phyloP scores from a whole-genome alignment of 2,888 invertebrate genomes.

The Cistogaster globosa region DNA sequence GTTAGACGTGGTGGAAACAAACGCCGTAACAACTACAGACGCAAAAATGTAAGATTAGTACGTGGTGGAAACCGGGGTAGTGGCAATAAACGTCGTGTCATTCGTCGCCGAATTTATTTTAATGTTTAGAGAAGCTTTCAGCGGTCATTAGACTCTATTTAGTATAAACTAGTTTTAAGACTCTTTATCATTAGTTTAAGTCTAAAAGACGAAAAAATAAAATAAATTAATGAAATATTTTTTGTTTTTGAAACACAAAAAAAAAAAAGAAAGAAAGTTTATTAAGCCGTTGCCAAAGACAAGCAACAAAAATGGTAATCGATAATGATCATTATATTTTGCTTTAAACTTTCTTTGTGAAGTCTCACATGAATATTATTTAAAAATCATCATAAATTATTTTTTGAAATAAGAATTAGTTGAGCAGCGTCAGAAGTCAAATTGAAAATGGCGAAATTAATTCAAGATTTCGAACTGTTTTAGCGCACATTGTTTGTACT shows the following conservation, averaged over 20 bases:
- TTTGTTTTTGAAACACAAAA: background rate
- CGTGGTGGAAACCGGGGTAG: slow-evolving; percentile 40
- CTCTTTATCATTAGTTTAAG: background rate
- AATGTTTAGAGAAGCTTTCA: slow-evolving; percentile 11
- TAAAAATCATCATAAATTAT: background rate
- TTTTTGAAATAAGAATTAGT: background rate
- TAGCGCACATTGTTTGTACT: background rate
- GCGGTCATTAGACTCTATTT: background rate
- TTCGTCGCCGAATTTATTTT: slow-evolving; percentile 42
- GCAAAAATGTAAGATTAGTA: slow-evolving; percentile 71
- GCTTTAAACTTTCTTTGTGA: background rate
- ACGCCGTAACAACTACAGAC: slow-evolving; percentile 71
- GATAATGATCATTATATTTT: background rate
- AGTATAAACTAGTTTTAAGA: slow-evolving; percentile 64
- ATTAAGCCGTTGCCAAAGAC: background rate
- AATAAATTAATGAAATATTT: background rate
- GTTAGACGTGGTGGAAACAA: slow-evolving; percentile 60
- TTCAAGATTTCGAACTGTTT: background rate
- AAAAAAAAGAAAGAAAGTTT: background rate
- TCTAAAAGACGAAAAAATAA: slow-evolving; percentile 1
- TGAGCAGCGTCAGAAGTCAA: background rate
- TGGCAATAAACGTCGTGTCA: slow-evolving; percentile 53
- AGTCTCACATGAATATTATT: background rate
- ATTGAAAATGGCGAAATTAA: background rate
- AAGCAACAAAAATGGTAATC: background rate